phyloP scores from a whole-genome alignment of 2,888 invertebrate species.

The Ashinkailepas kermadecensis region DNA sequence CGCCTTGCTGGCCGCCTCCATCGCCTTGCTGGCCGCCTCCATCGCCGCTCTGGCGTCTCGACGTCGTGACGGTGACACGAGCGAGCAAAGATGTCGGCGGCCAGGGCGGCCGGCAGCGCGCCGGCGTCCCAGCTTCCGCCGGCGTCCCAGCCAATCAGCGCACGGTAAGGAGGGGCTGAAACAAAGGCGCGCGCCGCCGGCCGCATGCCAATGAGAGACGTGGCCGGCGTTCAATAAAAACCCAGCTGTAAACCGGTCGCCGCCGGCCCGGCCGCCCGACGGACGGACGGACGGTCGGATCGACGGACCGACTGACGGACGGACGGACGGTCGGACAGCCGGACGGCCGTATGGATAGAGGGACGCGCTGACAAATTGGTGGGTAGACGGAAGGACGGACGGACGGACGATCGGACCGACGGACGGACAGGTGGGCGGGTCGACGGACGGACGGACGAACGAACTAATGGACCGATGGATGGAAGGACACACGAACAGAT shows the following conservation, averaged over 20 bases:
- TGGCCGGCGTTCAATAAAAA: background rate
- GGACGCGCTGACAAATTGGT: background rate
- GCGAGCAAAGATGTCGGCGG: slow-evolving; percentile 11
- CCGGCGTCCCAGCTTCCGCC: slow-evolving; percentile 7
- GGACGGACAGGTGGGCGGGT: background rate
- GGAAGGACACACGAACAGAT: no score
- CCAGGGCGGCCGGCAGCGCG: background rate
- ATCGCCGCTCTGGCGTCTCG: background rate
- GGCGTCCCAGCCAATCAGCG: background rate
- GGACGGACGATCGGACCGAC: background rate
- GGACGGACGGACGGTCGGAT: no score
- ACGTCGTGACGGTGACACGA: background rate
- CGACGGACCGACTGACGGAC: no score
- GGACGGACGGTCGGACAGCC: no score
- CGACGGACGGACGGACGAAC: no score
- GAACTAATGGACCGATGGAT: no score
- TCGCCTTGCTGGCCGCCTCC: background rate
- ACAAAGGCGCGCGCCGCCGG: slow-evolving; percentile 18
- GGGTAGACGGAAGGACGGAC: background rate
- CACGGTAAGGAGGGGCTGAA: slow-evolving; percentile 8
- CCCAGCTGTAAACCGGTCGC: background rate
- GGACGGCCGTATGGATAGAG: no score
- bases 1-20: background rate
- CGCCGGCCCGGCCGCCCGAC: background rate
- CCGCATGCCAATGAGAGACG: slow-evolving; percentile 1